These are phyloP conservation scores for Sternotherus odoratus DNA, from an alignment of 2,797 vertebrate genomes.

Conservation along the genomic window DNA sequence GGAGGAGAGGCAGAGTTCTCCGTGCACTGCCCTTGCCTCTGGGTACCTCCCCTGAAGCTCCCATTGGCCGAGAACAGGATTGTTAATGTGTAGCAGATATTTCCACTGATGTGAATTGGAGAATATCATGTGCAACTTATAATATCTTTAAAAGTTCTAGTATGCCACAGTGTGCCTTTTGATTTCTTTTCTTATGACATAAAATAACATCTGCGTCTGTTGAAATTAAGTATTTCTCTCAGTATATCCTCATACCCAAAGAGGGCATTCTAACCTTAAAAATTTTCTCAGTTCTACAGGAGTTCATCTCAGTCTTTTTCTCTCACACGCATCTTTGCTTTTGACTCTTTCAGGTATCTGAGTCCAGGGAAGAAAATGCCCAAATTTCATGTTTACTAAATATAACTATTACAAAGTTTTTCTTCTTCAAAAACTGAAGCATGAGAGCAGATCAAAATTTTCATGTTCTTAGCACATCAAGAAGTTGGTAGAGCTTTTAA, in stretches of 20 bases:
- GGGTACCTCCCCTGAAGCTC: too few species aligned
- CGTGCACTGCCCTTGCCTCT: too few species aligned
- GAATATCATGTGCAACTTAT: neutral
- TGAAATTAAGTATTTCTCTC: constrained; percentile 48
- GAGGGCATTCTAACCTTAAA: constrained; percentile 81
- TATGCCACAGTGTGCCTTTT: neutral
- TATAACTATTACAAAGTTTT: constrained; percentile 26
- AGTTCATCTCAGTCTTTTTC: neutral
- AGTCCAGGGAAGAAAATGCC: neutral
- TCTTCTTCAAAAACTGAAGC: neutral
- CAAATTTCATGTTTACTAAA: neutral
- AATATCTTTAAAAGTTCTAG: neutral
- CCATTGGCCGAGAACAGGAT: too few species aligned
- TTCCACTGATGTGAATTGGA: neutral
- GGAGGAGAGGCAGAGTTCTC: too few species aligned
- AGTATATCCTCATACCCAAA: constrained; percentile 72
- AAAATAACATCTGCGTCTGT: neutral
- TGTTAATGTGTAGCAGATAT: neutral
- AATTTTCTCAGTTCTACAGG: constrained; percentile 17
- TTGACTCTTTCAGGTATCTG: constrained; percentile 44
- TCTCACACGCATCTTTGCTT: constrained; percentile 15
- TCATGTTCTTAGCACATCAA: neutral
- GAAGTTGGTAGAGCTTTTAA: neutral
- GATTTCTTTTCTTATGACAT: neutral
- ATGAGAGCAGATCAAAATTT: neutral